Percentiles rank a stretch among this genome's conserved stretches.
phyloP scores from a whole-genome alignment of 2,888 invertebrate genomes.

The Aleiodes alternator region DNA sequence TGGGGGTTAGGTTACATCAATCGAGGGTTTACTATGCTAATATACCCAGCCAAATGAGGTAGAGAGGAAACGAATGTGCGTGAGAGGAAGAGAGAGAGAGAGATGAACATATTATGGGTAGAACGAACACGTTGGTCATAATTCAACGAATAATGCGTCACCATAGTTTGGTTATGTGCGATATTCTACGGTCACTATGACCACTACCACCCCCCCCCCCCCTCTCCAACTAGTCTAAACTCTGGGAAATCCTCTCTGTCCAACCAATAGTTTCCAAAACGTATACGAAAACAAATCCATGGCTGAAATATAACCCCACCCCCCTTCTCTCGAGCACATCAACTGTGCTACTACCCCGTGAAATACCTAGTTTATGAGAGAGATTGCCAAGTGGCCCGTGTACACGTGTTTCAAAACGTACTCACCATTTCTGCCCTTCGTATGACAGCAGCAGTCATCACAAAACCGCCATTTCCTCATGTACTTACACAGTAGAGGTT shows the following conservation, averaged over 20 bases:
- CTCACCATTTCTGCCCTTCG: constrained; percentile 31
- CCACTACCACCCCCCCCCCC: constrained; percentile 3
- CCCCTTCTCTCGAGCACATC: background rate
- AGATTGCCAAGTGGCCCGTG: constrained; percentile 53
- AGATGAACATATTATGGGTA: constrained; percentile 33
- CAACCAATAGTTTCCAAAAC: constrained; percentile 23
- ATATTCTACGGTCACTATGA: constrained; percentile 27
- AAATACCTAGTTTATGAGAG: constrained; percentile 51
- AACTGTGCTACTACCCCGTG: constrained; percentile 27
- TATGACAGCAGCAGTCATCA: constrained; percentile 45
- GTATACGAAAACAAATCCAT: constrained; percentile 22
- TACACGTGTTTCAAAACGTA: constrained; percentile 46
- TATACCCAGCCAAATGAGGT: constrained; percentile 45
- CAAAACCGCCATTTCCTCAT: constrained; percentile 36
- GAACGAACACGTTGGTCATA: constrained; percentile 49
- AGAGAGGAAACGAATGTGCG: too few species aligned
- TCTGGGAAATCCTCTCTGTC: constrained; percentile 42
- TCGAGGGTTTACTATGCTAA: constrained; percentile 54
- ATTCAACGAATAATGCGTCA: constrained; percentile 54
- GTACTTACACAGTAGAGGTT: background rate
- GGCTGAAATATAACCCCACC: constrained; percentile 3
- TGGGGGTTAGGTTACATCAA: constrained; percentile 49
- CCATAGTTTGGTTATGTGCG: constrained; percentile 34
- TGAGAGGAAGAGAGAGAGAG: background rate
- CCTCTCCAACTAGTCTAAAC: constrained; percentile 41